Conservation (phyloP, 2,888 invertebrate species). For the Pocota personata region DNA sequence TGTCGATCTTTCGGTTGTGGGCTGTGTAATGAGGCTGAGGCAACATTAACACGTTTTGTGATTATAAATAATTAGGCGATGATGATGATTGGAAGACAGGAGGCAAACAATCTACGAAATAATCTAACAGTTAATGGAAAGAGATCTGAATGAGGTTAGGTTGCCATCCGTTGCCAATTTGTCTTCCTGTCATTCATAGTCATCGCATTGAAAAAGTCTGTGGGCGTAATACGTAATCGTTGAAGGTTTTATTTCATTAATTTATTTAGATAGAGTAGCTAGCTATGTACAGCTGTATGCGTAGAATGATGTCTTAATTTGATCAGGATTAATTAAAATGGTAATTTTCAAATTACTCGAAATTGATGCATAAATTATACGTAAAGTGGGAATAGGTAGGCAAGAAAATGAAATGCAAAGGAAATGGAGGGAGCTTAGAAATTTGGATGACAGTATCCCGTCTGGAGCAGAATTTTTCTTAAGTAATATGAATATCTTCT, state of each 20-base stretch:
- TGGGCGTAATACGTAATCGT: not conserved
- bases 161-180: not conserved
- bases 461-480: too few species aligned
- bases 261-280: not conserved
- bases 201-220: not conserved
- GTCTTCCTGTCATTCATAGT: not conserved
- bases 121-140: not conserved
- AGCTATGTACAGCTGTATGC: too few species aligned
- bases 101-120: conserved; percentile 1
- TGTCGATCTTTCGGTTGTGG: not conserved
- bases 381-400: not conserved
- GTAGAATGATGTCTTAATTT: not conserved
- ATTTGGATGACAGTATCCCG: too few species aligned
- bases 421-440: not conserved
- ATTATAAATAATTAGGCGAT: conserved; percentile 8
- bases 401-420: not conserved
- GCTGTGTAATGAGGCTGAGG: not conserved
- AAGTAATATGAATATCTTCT: too few species aligned
- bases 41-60: not conserved
- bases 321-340: not conserved
- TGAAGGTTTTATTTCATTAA: not conserved
- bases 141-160: not conserved
- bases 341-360: not conserved
- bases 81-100: not conserved
- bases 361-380: not conserved